Evolutionary conservation across 1,140 invertebrate species (phyloP), one percentile per base, ranked within the genome.

Genomic region (Drosophila obscura): DNA sequence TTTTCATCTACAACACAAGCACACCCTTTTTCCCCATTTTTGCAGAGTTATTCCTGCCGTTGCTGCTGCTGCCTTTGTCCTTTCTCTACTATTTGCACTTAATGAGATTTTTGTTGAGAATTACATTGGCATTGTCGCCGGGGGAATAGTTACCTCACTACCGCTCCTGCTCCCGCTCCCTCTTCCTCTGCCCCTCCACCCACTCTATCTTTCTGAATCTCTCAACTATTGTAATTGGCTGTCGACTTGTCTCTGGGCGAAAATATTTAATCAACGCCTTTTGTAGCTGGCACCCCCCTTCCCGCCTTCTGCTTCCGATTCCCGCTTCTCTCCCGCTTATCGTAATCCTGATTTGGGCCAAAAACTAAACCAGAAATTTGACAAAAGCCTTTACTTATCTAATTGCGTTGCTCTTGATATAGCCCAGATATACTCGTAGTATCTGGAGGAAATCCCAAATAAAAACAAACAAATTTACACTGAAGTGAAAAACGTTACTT

Each of bases 231-330:
- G 77, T 66, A 73, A 87, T 81, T 73, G 82, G 68, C 63, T 78
- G 73, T 48, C 73, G 72, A 49, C 73, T 76, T 62, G 77, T 81
- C 81, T 87, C 87, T 85, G 82, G 65, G 59, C 63, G 43, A 66
- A 85, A 87, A 87, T 85, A 85, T 85, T 85, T 87, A 87, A 85
- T 85, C 78, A 85, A 85, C 83, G 73, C 83, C 83, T 66, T 85
- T 87, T 82, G 82, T 88, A 74, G 61, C 4, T 45, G 19, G 19
- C 19, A 56, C 15, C 49, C 51, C 31, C 65, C 22, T 31, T 22
- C 15, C 28, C 28, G n/a, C n/a, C n/a, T n/a, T n/a, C n/a, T n/a
- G n/a, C n/a, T n/a, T n/a, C n/a, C n/a, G n/a, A n/a, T n/a, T 19
- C 0, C 19, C 19, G 19, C 19, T 19, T 1, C 16, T 1, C 16